Base-by-base conservation (phyloP, 2,888 invertebrate genomes). In the Ligdia adustata region DNA sequence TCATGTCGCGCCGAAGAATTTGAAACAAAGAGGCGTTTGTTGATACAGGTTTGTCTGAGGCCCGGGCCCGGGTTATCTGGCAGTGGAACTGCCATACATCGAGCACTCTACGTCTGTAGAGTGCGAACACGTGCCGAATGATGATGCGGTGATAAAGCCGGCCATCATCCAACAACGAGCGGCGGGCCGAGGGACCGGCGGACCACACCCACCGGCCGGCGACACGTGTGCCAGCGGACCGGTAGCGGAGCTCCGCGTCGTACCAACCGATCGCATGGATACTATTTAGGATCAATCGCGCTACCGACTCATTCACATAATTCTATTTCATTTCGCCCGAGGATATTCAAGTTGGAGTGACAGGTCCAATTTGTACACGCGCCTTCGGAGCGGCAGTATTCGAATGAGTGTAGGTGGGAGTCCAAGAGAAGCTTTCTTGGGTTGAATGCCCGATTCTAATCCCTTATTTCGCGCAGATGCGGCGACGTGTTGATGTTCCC, bases 401-500 rank as follows among this genome's bases (percentile, higher is more conserved):
- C 18, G 18, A 4, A 7, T 7, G 18, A 9, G 28, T 31, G 53
- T 56, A 33, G 40, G 44, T 45, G 41, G 39, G 9, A 39, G 24
- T 44, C 43, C 24, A 15, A 5, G 14, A 9, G 9, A n/a, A 24
- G 9, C 26, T 3, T 4, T 6, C 6, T n/a, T 15, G 26, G 35
- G 35, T 14, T 34, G n/a, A 28, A 35, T 27, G 47, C 9, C 41
- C 52, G 37, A 43, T 48, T 50, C 18, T 26, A 37, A 43, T 46
- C 44, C 51, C 45, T 45, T 33, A 35, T 29, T n/a, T 22, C 24
- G 44, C n/a, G 32, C 38, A 45, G 33, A 34, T 39, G 38, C 18
- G 22, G 20, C 20, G 35, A 7, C 14, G 7, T 6, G 9, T n/a
- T 3, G 24, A 24, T 18, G 18, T 18, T n/a, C n/a, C n/a, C n/a